A percentile compares a stretch with the other conserved stretches of the same genome.
Conservation (phyloP, 2,888 invertebrate species). For the Odiellus spinosus region DNA sequence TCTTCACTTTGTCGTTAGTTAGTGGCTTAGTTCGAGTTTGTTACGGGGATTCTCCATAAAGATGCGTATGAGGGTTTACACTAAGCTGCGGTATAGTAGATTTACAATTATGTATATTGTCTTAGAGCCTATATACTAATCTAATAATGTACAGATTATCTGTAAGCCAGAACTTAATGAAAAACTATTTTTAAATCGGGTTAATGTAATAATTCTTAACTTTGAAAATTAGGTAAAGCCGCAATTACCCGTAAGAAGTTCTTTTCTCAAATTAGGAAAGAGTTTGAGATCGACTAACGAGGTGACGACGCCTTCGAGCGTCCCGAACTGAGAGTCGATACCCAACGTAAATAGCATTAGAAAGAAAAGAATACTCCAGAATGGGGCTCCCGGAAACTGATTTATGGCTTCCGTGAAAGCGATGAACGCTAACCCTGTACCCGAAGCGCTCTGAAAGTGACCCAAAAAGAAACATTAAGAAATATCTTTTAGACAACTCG, state of each 20-base stretch:
- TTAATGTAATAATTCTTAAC: too few relatives aligned
- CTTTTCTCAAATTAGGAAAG: constrained; percentile 77
- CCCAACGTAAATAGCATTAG: constrained; percentile 91
- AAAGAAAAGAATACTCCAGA: constrained; percentile 93
- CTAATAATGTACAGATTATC: too few relatives aligned
- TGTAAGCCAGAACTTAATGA: too few relatives aligned
- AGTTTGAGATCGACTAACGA: constrained; percentile 89
- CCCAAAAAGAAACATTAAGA: background rate
- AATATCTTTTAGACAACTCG: background rate
- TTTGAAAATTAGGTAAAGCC: too few relatives aligned
- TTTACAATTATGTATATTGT: too few relatives aligned
- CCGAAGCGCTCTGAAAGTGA: constrained; percentile 65
- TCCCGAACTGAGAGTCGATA: constrained; percentile 92
- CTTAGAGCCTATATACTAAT: too few relatives aligned
- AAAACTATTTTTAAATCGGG: too few relatives aligned
- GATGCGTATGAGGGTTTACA: too few relatives aligned
- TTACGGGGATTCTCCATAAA: too few relatives aligned
- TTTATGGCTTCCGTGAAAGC: constrained; percentile 96
- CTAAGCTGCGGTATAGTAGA: too few relatives aligned
- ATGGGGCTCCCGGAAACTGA: constrained; percentile 87
- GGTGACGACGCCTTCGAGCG: constrained; percentile 85
- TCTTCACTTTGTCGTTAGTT: too few relatives aligned
- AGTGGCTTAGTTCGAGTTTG: too few relatives aligned
- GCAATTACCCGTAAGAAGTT: constrained; percentile 65
- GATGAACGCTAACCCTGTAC: constrained; percentile 89